Base-by-base conservation (phyloP, 2,113 vertebrate genomes). In the Tamias sibiricus region DNA sequence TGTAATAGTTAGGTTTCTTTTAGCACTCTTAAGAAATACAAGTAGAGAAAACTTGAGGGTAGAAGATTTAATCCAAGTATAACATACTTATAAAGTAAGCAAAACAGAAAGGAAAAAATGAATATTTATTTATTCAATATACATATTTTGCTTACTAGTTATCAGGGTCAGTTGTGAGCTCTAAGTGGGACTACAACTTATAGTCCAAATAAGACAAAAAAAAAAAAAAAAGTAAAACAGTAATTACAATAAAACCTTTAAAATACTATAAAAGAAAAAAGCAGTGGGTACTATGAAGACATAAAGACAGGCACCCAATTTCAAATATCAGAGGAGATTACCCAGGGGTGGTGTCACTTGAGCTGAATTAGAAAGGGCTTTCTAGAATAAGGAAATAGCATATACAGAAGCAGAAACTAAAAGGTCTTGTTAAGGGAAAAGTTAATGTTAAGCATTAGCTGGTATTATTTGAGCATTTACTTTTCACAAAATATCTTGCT, bases 31-130 rank as follows among this genome's bases (percentile, higher is more conserved):
- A 62, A 90, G 64, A 37, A 64, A 64, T 28, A 79, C 22, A 94
- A 91, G 19, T 35, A 79, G 16, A 90, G 59, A 87, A 90, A 92
- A 79, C 47, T 52, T 52, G 94, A 94, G 85, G 74, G 24, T 71
- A 76, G 54, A 97, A 74, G 44, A 95, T 85, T 91, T 75, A 8
- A 91, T 64, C n/a, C 32, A 94, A 6, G 49, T 87, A 76, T 42
- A 96, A 88, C 32, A 90, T 77, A 83, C 52, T 94, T 93, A 79
- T 90, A 92, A 97, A 93, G 66, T 52, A 91, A 83, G 44, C 75
- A 86, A 91, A 87, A 93, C 6, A 85, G 37, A 90, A 86, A 84
- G 44, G 32, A 49, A 54, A 68, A 93, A 47, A 32, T 14, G 24
- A 57, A 49, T 77, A 85, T 83, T 86, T 44, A 87, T 74, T 87